These are phyloP conservation scores for Drosophila dunni DNA, from an alignment of 1,140 invertebrate species.

Conservation along the genomic window DNA sequence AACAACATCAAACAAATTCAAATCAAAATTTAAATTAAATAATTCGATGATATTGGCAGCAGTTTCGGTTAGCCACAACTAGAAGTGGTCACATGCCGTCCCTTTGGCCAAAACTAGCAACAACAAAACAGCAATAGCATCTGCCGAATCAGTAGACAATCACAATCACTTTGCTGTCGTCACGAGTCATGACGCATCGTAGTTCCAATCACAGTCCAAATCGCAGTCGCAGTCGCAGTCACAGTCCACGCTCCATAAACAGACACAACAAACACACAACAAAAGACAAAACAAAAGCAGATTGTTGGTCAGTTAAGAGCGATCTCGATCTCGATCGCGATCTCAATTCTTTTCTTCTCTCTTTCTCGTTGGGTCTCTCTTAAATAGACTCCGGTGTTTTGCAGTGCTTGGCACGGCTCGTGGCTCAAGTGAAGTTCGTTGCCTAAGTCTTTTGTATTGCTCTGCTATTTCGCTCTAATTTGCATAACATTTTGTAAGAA, in stretches of 20 bases:
- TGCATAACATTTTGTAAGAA: constrained; percentile 61
- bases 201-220: constrained; percentile 14
- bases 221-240: background rate
- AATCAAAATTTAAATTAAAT: constrained; percentile 82
- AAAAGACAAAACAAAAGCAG: constrained; percentile 37
- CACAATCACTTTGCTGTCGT: constrained; percentile 46
- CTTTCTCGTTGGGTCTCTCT: constrained; percentile 13
- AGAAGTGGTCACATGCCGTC: constrained; percentile 61
- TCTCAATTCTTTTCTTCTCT: constrained; percentile 15
- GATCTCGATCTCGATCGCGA: constrained; percentile 8
- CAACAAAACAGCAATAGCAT: constrained; percentile 24
- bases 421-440: constrained; percentile 57
- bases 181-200: constrained; percentile 27
- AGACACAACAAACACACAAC: constrained; percentile 27
- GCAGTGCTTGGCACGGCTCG: constrained; percentile 45
- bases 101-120: constrained; percentile 44
- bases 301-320: constrained; percentile 38
- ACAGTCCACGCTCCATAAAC: constrained; percentile 22
- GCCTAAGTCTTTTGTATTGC: constrained; percentile 60
- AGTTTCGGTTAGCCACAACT: constrained; percentile 16
- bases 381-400: constrained; percentile 19
- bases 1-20: constrained; percentile 69
- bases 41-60: constrained; percentile 58
- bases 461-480: constrained; percentile 51
- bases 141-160: constrained; percentile 21